Evolutionary conservation across 2,888 invertebrate genomes (phyloP).

Genomic region (Apeira syringaria): DNA sequence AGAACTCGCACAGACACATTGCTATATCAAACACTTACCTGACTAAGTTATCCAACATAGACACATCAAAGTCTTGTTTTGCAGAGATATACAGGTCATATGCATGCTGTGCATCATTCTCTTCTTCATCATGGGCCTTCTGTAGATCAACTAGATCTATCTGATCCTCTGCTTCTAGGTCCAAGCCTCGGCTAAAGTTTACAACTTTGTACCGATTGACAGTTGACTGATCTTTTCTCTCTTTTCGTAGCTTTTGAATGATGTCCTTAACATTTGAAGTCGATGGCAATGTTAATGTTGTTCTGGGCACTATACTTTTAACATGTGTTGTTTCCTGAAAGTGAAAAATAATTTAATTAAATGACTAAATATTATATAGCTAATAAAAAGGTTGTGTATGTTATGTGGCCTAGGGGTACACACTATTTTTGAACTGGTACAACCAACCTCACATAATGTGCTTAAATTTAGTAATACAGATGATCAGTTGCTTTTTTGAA

Average conservation of each 20-base stretch:
- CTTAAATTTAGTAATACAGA: too few relatives aligned
- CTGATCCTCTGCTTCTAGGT: constrained; percentile 38
- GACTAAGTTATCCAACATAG: constrained; percentile 68
- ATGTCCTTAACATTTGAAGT: constrained; percentile 57
- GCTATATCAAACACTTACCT: constrained; percentile 61
- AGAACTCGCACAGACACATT: too few relatives aligned
- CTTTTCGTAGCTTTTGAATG: constrained; percentile 66
- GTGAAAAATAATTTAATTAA: neutral
- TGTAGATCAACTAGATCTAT: constrained; percentile 65
- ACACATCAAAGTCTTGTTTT: constrained; percentile 66
- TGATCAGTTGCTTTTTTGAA: too few relatives aligned
- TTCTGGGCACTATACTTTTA: constrained; percentile 58
- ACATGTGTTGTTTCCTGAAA: constrained; percentile 59
- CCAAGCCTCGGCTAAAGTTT: constrained; percentile 65
- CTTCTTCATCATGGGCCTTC: constrained; percentile 46
- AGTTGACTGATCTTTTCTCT: constrained; percentile 55
- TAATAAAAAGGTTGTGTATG: too few relatives aligned
- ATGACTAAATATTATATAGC: too few relatives aligned
- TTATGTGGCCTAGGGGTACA: too few relatives aligned
- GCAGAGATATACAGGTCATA: constrained; percentile 72
- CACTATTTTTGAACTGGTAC: too few relatives aligned
- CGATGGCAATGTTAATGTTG: constrained; percentile 52
- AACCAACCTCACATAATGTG: too few relatives aligned
- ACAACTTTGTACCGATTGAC: constrained; percentile 70
- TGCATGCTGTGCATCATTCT: constrained; percentile 55